These are phyloP conservation scores for Hyles euphorbiae DNA, from an alignment of 1,140 invertebrate genomes.

Conservation along the genomic window DNA sequence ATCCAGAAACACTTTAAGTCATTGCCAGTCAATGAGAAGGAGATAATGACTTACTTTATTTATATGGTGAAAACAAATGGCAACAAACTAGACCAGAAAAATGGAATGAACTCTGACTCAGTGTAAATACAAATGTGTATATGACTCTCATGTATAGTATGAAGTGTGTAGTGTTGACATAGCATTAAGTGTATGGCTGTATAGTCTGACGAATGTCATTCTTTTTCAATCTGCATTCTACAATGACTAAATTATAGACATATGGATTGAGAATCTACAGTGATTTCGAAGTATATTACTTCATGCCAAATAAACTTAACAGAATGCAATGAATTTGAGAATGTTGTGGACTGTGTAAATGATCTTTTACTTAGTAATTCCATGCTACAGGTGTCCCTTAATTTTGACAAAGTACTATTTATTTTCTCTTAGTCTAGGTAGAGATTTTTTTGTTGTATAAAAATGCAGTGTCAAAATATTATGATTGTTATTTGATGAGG, in stretches of 20 bases:
- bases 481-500: slow-evolving; percentile 46
- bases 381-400: slow-evolving; percentile 1
- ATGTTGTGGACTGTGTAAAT: slow-evolving; percentile 6
- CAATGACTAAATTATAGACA: slow-evolving; percentile 14
- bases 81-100: slow-evolving; percentile 94
- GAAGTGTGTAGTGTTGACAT: slow-evolving; percentile 44
- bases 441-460: slow-evolving; percentile 20
- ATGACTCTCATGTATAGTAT: slow-evolving; percentile 44
- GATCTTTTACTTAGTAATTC: slow-evolving; percentile 4
- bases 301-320: slow-evolving; percentile 24
- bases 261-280: slow-evolving; percentile 24
- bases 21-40: slow-evolving; percentile 95
- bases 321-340: slow-evolving; percentile 4
- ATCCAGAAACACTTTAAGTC: slow-evolving; percentile 96
- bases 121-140: slow-evolving; percentile 44
- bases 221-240: slow-evolving; percentile 45
- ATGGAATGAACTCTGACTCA: slow-evolving; percentile 82
- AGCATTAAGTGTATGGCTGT: slow-evolving; percentile 22
- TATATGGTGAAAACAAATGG: slow-evolving; percentile 97
- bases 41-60: slow-evolving; percentile 96
- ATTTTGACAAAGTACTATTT: slow-evolving; percentile 21
- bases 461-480: slow-evolving; percentile 15
- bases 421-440: slow-evolving; percentile 18
- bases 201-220: slow-evolving; percentile 5
- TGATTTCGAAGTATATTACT: slow-evolving; percentile 34